Percentiles rank a stretch among this genome's conserved stretches.
phyloP scores from a whole-genome alignment of 2,888 invertebrate species.

The Diadegma fenestrale region DNA sequence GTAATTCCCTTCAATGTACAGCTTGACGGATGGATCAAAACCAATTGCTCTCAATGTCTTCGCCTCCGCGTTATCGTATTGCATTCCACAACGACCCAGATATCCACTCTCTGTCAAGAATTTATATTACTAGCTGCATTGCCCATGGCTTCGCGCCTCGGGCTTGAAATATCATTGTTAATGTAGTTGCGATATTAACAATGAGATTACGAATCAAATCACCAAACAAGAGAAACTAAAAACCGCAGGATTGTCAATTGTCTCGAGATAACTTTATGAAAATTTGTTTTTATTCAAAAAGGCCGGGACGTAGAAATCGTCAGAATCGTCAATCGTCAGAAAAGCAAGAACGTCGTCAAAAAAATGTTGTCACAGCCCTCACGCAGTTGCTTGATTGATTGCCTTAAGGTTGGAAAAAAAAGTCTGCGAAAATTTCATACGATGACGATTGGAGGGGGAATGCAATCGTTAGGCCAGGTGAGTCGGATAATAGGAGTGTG shows the following conservation, averaged over 20 bases:
- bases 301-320: no score
- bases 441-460: not conserved
- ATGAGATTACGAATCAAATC: no score
- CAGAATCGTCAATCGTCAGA: no score
- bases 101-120: conserved; percentile 31
- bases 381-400: not conserved
- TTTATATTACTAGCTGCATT: not conserved
- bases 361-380: no score
- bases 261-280: no score
- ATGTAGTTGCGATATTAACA: no score
- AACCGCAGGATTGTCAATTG: no score
- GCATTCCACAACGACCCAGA: conserved; percentile 29
- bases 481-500: conserved; percentile 26
- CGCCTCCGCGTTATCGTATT: conserved; percentile 7
- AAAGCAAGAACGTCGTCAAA: no score
- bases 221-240: no score
- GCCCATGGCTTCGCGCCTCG: no score
- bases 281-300: no score
- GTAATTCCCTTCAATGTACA: conserved; percentile 84
- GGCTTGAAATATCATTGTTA: no score
- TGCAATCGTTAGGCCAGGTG: conserved; percentile 13
- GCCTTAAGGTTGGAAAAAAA: not conserved
- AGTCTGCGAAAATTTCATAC: not conserved
- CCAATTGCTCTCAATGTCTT: conserved; percentile 78
- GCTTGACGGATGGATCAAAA: conserved; percentile 83